Evolutionary conservation across 2,797 vertebrate species (phyloP), one percentile per base, ranked within the genome.

Genomic region (Neosilurus mollespiculum): DNA sequence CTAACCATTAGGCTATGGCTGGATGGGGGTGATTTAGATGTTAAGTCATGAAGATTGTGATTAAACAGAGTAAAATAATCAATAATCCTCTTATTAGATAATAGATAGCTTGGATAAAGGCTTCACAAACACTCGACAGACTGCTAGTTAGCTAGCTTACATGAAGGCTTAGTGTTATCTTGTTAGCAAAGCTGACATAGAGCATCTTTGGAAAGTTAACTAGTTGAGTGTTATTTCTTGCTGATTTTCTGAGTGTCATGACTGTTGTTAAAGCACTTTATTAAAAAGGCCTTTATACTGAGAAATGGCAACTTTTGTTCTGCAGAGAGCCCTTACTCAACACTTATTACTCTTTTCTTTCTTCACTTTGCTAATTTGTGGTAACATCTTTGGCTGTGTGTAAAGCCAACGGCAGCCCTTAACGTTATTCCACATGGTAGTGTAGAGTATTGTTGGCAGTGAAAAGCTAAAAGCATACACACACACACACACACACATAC

Each of bases 381-480:
- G 24, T 54, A 22, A 58, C 61, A 81, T 88, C 87, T 88, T 86
- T 86, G 88, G 81, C 61, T 15, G 66, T 64, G 54, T 2, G 49
- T 77, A 24, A 75, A 22, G 26, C 53, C 54, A 62, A 66, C 78
- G 73, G 81, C 65, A 79, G 81, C 65, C 65, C 1, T 37, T 53
- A 62, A 75, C 69, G 8, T 22, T 37, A 14, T 37, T n/a, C 16
- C 30, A 30, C 59, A 34, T 26, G 76, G 61, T 51, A 64, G 6
- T 26, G 59, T 78, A 64, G 59, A 24, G 76, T 78, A 51, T 78
- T 65, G 43, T 65, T 18, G 59, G 76, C 76, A 78, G 76, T 78
- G 43, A 53, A 18, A 2, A 65, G 77, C 43, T 26, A 65, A 78
- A 51, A 64, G n/a, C 37, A 24, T 26, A 14, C 15, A 78, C 76